Evolutionary conservation across 92 coral and sea anemone genomes (phyloP), one percentile per base, ranked within the genome.

Genomic region (Phenganax stokvisi): DNA sequence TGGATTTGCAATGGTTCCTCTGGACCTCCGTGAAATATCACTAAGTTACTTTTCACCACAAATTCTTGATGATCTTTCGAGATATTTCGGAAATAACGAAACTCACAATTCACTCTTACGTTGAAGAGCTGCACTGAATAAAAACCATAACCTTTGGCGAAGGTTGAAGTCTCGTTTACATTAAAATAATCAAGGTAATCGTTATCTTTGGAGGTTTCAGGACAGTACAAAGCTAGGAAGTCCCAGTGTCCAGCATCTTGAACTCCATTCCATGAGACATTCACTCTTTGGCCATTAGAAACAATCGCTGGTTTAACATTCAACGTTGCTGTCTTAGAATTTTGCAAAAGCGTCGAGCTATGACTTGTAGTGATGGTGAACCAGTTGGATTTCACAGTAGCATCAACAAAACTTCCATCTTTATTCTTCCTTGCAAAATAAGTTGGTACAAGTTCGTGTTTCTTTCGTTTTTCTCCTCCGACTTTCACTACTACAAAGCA

Each of bases 1-100:
- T 93, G 97, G 4, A 92, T 91, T 80, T 91, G 96, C 25, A 89
- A 74, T 15, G 97, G 97, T 1, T 59, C 85, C 20, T 93, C 79
- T 44, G 91, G 87, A 0, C 96, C 96, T 66, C 93, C 96, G 63
- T 93, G 83, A 83, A 93, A 93, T 56, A 79, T 73, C 73, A 93
- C 75, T 10, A 84, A 51, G 80, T 91, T 93, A 70, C 97, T 93
- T n/a, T 78, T 80, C 20, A 93, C 89, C n/a, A 85, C 85, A 56
- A 86, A 85, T 20, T 87, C 76, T 56, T 78, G 78, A 7, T 72
- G 64, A 0, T 25, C 63, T 31, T 82, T 81, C 54, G 85, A 82
- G 56, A 53, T 75, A 28, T 77, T 71, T 56, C 90, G 85, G 74
- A 88, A 93, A 84, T 93, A 91, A 9, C 97, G 85, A 62, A 93